A percentile compares a stretch with the other conserved stretches of the same genome.
These are phyloP conservation scores for Synanthedon tipuliformis DNA, from an alignment of 2,888 invertebrate genomes.

Conservation along the genomic window DNA sequence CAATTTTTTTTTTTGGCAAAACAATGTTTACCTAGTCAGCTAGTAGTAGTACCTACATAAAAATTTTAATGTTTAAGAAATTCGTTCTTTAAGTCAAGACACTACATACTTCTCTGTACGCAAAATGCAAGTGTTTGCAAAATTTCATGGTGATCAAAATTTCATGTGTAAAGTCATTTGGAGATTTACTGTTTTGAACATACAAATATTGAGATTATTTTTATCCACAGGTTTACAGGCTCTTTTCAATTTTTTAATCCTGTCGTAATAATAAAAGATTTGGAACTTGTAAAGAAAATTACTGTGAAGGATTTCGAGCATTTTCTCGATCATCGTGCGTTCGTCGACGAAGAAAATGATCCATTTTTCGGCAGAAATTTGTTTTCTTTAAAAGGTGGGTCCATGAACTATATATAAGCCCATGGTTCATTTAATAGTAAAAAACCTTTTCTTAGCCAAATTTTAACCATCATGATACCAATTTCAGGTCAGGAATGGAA, in stretches of 20 bases:
- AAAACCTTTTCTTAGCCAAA: background rate
- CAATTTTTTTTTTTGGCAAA: no score
- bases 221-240: constrained; percentile 38
- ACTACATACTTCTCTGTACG: no score
- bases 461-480: background rate
- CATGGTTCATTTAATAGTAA: no score
- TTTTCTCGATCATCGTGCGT: constrained; percentile 49
- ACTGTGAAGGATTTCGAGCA: constrained; percentile 63
- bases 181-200: no score
- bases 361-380: constrained; percentile 58
- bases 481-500: constrained; percentile 20
- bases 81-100: no score
- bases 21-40: no score
- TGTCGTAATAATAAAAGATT: constrained; percentile 39
- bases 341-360: constrained; percentile 38
- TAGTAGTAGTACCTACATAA: no score
- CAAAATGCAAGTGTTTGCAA: no score
- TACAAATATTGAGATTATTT: constrained; percentile 27
- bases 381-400: constrained; percentile 44
- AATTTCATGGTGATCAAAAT: no score
- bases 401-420: no score
- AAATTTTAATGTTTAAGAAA: no score
- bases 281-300: constrained; percentile 53
- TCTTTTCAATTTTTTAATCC: constrained; percentile 43
- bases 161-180: no score